Evolutionary conservation across 2,797 vertebrate species (phyloP), one percentile per base, ranked within the genome.

Genomic region (Sebastes cheni): DNA sequence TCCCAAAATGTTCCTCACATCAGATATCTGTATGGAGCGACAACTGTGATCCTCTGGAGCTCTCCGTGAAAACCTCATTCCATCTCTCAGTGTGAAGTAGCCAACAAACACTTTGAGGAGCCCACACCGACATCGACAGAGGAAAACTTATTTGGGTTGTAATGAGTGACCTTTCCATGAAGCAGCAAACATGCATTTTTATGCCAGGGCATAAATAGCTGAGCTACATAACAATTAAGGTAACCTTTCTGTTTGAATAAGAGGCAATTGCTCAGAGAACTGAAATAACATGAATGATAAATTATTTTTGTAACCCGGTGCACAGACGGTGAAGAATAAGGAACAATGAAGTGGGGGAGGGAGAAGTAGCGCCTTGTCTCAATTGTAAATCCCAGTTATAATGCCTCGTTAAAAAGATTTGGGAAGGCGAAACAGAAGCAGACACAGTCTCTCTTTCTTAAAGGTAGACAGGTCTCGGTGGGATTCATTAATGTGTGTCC

Each of bases 401-500:
- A 95, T 94, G 93, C 93, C 95, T 96, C 92, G 93, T 96, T 96
- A 96, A 97, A 97, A 97, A 97, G 94, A 94, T 96, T 97, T 97
- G 93, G 93, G 94, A 96, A 97, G 96, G 97, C 95, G 97, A 97
- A 97, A 96, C 95, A 94, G 96, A 97, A 95, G 96, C 93, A 96
- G 95, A 95, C 95, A 96, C 95, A 93, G 85, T 88, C 90, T 93
- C 89, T 93, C 91, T 94, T 95, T 95, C 95, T 95, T 95, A 94
- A 95, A 97, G 96, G 96, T 96, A 95, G 93, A 94, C 92, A 95
- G 92, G 97, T 97, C 98, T 98, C 98, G 79, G 88, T 96, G 98
- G 98, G 97, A 98, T 99, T 99, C 98, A 99, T 99, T 99, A 99
- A 97, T 97, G 97, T 94, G 95, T 93, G 95, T 97, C 96, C 97